Evolutionary conservation across 2,888 invertebrate genomes (phyloP), one percentile per base, ranked within the genome.

Genomic region (Neuroscelio doddi): DNA sequence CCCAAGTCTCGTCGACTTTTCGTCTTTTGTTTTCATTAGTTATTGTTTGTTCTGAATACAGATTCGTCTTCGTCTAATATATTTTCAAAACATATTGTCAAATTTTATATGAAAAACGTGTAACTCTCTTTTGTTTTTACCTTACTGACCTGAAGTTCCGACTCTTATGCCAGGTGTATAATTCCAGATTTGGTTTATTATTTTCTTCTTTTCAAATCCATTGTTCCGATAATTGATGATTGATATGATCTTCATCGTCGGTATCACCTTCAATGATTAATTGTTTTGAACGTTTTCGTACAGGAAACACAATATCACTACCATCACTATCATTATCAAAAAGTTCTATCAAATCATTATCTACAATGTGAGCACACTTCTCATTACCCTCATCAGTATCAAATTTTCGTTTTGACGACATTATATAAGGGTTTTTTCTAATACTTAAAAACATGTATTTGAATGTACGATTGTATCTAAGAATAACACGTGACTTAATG

Each of bases 1-100:
- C 30, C 67, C 71, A 71, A 46, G 51, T 41, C 42, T 64, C 39
- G 38, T 65, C 58, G 16, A 64, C 58, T 53, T 45, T 5, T 21
- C 21, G 21, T 21, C 27, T 56, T 51, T 34, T 61, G 51, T 42
- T 38, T 62, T 21, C 12, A 50, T 50, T 42, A 29, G 42, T 42
- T 61, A 32, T 55, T 50, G 29, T 21, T 65, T 61, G 39, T 51
- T 57, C 38, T 29, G 52, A 52, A 38, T 64, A 64, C 29, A 29
- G 58, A 50, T 65, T 61, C 17, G 56, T 64, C 21, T 62, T 52
- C 44, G 32, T 46, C 4, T 49, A 34, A 62, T 49, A 57, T 57
- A 62, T 47, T 57, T 62, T 52, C 57, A 66, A 52, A 66, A 66
- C 21, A 52, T 21, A 5, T 21, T 34, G 12, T 34, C 5, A 34